Percentiles rank a stretch among this genome's conserved stretches.
Conservation (phyloP, 2,797 vertebrate genomes). For the Eulemur albifrons region DNA sequence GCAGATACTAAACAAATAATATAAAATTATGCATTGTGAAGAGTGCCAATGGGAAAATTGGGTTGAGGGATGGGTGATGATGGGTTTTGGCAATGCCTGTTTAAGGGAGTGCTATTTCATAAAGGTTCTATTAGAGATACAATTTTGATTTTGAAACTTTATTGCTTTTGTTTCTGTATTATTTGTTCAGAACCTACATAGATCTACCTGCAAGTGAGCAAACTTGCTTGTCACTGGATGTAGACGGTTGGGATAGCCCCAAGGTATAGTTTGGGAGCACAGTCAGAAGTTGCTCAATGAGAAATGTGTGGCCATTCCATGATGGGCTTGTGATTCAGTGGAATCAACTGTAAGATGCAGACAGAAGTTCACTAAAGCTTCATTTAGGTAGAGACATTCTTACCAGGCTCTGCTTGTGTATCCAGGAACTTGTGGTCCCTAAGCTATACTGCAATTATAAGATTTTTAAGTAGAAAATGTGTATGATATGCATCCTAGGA, state of each 20-base stretch:
- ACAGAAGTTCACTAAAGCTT: not conserved
- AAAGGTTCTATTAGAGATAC: not conserved
- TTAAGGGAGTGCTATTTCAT: not conserved
- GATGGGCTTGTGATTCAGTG: not conserved
- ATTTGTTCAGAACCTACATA: not conserved
- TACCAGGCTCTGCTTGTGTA: not conserved
- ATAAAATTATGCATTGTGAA: not conserved
- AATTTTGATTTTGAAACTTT: not conserved
- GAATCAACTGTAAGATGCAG: not conserved
- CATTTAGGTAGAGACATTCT: not conserved
- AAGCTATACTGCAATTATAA: not conserved
- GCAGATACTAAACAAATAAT: not conserved
- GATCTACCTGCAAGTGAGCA: not conserved
- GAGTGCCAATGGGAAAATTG: not conserved
- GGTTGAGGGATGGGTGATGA: not conserved
- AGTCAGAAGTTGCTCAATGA: not conserved
- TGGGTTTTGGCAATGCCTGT: not conserved
- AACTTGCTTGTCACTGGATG: not conserved
- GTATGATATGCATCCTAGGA: not conserved
- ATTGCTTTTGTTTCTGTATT: not conserved
- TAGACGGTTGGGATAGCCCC: not conserved
- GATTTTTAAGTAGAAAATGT: slow-evolving; percentile 39
- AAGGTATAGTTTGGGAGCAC: not conserved
- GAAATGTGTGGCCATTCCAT: not conserved
- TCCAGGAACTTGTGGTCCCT: not conserved